Base-by-base conservation (phyloP, 1,140 invertebrate species). In the Spodoptera frugiperda region DNA sequence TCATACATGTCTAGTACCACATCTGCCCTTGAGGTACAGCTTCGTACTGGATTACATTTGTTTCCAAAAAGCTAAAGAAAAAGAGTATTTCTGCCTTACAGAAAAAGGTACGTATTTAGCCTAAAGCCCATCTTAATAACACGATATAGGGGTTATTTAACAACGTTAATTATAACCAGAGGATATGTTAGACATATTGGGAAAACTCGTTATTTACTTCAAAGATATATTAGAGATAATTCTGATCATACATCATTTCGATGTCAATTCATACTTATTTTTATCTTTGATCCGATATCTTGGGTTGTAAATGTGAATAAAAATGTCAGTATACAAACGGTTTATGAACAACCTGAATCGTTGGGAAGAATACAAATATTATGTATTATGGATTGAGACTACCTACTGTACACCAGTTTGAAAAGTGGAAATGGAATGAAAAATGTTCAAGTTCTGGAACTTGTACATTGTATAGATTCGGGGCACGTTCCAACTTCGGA, bases 371-470 rank as follows among this genome's bases (percentile, higher is more conserved):
- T 2, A 54, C 51, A 39, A 39, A 53, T 11, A 54, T 70, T 5
- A n/a, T n/a, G n/a, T 39, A 70, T 9, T 70, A 15, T 17, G n/a
- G 39, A n/a, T n/a, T 8, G 33, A 46, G 53, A 39, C 30, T 72
- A n/a, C 21, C 39, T 30, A 12, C 33, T 39, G 9, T 39, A 39
- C 1, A 44, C 1, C 33, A 59, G 33, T 72, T 57, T 17, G 17
- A 30, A 57, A 57, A 59, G 54, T 33, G 53, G 51, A 72, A 71
- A 54, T 19, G 4, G 19, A 71, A 72, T 72, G 54, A 72, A 72
- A 72, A 72, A 72, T 72, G 33, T 25, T 48, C 25, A 54, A 46
- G 33, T 48, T 72, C 15, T 3, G 30, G 2, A 39, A 33, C 51
- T 33, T 14, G 25, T 10, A 12, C 6, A 39, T 10, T 25, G 25